These are phyloP conservation scores for Bombylius discolor DNA, from an alignment of 2,888 invertebrate species.

Conservation along the genomic window DNA sequence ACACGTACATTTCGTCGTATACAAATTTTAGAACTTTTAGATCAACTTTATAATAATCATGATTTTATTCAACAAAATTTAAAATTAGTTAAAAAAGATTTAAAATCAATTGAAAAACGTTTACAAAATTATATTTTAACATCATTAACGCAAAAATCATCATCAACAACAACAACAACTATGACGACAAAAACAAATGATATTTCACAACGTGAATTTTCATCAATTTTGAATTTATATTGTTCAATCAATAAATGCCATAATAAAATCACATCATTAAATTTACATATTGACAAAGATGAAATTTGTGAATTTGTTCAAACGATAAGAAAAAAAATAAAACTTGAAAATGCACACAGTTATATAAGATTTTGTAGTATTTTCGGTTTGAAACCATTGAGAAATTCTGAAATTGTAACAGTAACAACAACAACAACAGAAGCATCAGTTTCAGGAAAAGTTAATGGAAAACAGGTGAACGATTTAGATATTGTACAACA, in stretches of 20 bases:
- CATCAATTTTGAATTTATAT: slow-evolving; percentile 19
- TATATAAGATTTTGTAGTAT: slow-evolving; percentile 22
- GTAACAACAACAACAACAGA: too few relatives aligned
- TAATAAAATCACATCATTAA: slow-evolving; percentile 11
- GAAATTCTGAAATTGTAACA: slow-evolving; percentile 9
- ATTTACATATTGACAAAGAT: slow-evolving; percentile 9
- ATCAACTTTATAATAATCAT: slow-evolving; percentile 48
- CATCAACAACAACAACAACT: background rate
- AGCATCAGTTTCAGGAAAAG: too few relatives aligned
- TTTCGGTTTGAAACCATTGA: slow-evolving; percentile 17
- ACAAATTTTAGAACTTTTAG: slow-evolving; percentile 53
- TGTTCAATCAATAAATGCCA: slow-evolving; percentile 17
- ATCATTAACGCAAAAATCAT: slow-evolving; percentile 5
- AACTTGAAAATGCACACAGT: slow-evolving; percentile 17
- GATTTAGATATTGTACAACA: too few relatives aligned
- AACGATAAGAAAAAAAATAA: slow-evolving; percentile 18
- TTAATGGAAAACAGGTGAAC: too few relatives aligned
- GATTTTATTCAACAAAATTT: slow-evolving; percentile 20
- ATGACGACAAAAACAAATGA: background rate
- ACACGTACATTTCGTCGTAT: slow-evolving; percentile 52
- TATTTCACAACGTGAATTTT: slow-evolving; percentile 22
- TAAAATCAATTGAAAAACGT: slow-evolving; percentile 19
- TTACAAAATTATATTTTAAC: slow-evolving; percentile 16
- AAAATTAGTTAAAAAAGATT: slow-evolving; percentile 14
- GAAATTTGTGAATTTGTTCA: slow-evolving; percentile 16